Evolutionary conservation across 2,113 vertebrate species (phyloP).

Genomic region (Chlamydotis undulata): DNA sequence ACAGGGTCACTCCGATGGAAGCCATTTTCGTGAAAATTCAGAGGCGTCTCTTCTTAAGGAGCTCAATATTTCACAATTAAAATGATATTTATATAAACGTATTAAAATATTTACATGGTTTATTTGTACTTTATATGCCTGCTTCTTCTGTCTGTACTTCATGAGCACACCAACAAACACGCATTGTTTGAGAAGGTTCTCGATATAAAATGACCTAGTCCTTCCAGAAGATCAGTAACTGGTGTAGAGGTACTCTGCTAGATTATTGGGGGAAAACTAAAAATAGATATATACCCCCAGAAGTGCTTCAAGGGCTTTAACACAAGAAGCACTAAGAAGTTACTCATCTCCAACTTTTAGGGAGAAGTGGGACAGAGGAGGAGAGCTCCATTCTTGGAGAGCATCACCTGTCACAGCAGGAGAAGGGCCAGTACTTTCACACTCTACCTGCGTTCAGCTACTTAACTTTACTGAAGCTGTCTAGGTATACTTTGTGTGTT

Average conservation of each 20-base stretch:
- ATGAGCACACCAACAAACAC: not conserved
- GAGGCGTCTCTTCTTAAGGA: not conserved
- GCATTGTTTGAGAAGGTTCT: not conserved
- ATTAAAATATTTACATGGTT: not conserved
- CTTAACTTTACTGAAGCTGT: not conserved
- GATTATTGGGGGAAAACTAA: not conserved
- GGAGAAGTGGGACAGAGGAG: not conserved
- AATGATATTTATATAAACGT: not conserved
- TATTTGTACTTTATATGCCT: not conserved
- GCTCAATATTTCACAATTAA: not conserved
- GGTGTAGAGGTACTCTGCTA: constrained; percentile 23
- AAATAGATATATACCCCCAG: not conserved
- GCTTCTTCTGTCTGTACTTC: not conserved
- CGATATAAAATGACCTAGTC: not conserved
- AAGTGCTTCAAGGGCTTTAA: constrained; percentile 7
- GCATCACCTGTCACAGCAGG: not conserved
- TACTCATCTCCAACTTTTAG: constrained; percentile 32
- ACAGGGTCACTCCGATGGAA: not conserved
- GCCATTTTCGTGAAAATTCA: not conserved
- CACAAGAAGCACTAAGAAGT: constrained; percentile 6
- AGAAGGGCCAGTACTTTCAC: not conserved
- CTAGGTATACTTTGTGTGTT: not conserved
- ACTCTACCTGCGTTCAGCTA: not conserved
- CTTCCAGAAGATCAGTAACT: constrained; percentile 9
- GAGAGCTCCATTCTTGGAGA: not conserved